Evolutionary conservation across 2,888 invertebrate species (phyloP).

Genomic region (Isotomurus palustris): DNA sequence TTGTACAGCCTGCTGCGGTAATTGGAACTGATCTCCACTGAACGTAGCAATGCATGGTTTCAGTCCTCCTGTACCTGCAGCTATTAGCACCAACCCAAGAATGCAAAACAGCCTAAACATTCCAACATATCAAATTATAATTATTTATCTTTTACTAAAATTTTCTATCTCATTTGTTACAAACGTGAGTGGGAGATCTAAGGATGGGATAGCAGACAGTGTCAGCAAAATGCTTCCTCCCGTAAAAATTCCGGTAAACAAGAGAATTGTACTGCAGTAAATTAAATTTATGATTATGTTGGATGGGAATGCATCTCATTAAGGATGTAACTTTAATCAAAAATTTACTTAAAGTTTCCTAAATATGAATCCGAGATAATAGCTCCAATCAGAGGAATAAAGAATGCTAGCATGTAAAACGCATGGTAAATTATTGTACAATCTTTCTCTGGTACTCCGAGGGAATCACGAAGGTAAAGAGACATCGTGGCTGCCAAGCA

Average conservation of each 20-base stretch:
- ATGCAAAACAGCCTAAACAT: constrained; percentile 57
- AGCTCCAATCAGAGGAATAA: constrained; percentile 55
- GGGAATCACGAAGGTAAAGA: too few relatives aligned
- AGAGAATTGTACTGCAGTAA: constrained; percentile 69
- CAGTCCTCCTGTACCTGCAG: constrained; percentile 71
- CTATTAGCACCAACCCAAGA: constrained; percentile 64
- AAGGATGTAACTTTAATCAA: neutral
- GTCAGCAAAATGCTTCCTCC: constrained; percentile 75
- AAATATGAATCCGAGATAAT: constrained; percentile 56
- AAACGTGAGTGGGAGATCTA: constrained; percentile 33
- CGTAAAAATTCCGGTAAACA: constrained; percentile 80
- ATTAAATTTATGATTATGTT: constrained; percentile 30
- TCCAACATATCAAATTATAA: constrained; percentile 5
- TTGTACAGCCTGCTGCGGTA: constrained; percentile 62
- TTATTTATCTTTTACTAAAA: neutral
- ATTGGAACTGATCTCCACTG: constrained; percentile 72
- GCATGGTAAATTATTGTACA: constrained; percentile 55
- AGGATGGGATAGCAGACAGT: constrained; percentile 54
- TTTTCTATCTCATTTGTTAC: neutral
- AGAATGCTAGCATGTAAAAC: constrained; percentile 55
- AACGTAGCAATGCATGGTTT: constrained; percentile 78
- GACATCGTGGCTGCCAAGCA: constrained; percentile 55
- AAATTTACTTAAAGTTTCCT: constrained; percentile 57
- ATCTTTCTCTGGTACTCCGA: too few relatives aligned
- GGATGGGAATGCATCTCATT: neutral